A percentile compares a stretch with the other conserved stretches of the same genome.
These are phyloP conservation scores for Acrocephalus arundinaceus DNA, from an alignment of 2,113 vertebrate genomes.

Conservation along the genomic window DNA sequence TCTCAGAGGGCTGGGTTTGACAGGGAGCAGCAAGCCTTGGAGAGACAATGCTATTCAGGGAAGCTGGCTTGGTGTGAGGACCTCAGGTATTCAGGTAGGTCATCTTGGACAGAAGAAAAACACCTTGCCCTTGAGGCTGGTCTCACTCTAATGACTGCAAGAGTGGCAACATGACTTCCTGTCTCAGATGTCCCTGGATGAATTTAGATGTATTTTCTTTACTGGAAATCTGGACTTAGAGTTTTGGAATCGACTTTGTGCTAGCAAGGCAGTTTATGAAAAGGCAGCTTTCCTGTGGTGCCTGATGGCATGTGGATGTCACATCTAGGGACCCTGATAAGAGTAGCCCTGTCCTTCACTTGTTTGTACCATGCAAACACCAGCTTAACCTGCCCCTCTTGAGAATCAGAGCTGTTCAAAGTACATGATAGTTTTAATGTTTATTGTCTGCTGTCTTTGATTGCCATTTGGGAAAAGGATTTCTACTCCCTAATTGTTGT, in stretches of 20 bases:
- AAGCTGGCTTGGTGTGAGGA: background rate
- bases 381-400: background rate
- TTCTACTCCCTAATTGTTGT: background rate
- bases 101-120: background rate
- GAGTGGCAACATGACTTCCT: background rate
- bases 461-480: background rate
- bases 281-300: background rate
- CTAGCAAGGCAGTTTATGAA: background rate
- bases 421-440: background rate
- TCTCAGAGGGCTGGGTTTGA: background rate
- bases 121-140: background rate
- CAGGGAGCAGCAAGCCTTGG: background rate
- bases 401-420: background rate
- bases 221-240: background rate
- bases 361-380: background rate
- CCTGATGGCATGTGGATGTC: background rate
- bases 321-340: background rate
- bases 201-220: background rate
- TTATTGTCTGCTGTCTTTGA: background rate
- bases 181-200: background rate
- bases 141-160: background rate
- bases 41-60: background rate
- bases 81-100: background rate
- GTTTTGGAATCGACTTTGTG: background rate
- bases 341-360: background rate